Evolutionary conservation across 2,113 vertebrate species (phyloP).

Genomic region (Collichthys lucidus): DNA sequence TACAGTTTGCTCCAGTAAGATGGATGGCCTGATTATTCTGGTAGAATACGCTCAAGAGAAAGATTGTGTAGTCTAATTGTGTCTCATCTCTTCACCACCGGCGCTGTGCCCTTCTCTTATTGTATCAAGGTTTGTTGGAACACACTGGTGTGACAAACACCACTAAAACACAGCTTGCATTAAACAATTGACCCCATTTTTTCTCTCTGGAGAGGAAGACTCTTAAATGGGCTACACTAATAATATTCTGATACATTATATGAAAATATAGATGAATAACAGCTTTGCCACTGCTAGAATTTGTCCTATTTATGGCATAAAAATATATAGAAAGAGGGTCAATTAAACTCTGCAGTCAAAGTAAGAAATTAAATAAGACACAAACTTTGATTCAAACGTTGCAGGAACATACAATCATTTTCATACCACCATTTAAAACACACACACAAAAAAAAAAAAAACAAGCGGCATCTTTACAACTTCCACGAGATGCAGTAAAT

Average conservation of each 20-base stretch:
- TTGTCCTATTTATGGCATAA: conserved; percentile 65
- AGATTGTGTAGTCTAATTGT: conserved; percentile 41
- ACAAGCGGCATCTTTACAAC: conserved; percentile 73
- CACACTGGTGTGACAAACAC: conserved; percentile 68
- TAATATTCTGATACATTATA: conserved; percentile 69
- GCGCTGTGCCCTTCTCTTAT: conserved; percentile 33
- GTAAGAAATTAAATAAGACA: conserved; percentile 35
- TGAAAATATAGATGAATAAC: conserved; percentile 56
- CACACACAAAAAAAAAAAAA: not conserved
- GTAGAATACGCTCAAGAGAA: conserved; percentile 23
- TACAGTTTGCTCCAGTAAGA: conserved; percentile 6
- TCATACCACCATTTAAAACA: conserved; percentile 57
- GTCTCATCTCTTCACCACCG: conserved; percentile 25
- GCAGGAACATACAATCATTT: conserved; percentile 10
- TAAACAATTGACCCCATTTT: conserved; percentile 77
- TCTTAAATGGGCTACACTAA: conserved; percentile 74
- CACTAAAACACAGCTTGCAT: conserved; percentile 55
- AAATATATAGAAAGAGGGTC: conserved; percentile 56
- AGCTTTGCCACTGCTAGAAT: conserved; percentile 32
- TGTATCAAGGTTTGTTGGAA: conserved; percentile 50
- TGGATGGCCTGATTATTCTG: conserved; percentile 60
- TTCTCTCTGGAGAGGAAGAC: conserved; percentile 67
- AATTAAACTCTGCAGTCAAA: conserved; percentile 49
- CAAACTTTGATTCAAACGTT: conserved; percentile 21
- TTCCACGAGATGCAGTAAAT: conserved; percentile 78